Conservation (phyloP, 2,797 vertebrate species). For the Chiroxiphia lanceolata region DNA sequence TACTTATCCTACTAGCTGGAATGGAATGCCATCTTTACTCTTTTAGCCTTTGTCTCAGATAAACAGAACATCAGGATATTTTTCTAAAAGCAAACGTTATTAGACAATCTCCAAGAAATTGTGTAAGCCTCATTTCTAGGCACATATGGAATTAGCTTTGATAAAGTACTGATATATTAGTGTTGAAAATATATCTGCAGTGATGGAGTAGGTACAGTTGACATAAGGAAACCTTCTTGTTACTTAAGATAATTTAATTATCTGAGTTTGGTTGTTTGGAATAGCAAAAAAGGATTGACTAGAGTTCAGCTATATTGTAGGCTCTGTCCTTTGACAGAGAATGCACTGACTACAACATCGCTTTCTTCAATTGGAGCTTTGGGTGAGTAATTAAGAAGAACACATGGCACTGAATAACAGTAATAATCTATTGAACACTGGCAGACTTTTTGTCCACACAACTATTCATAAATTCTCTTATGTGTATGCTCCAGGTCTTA, state of each 20-base stretch:
- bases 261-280: neutral
- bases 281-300: neutral
- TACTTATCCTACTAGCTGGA: neutral
- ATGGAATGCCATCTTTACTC: neutral
- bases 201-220: neutral
- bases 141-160: neutral
- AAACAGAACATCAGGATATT: neutral
- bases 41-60: slow-evolving; percentile 22
- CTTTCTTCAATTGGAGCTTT: neutral
- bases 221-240: neutral
- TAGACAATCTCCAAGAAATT: neutral
- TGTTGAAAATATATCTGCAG: neutral
- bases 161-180: neutral
- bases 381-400: neutral
- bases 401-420: neutral
- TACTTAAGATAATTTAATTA: neutral
- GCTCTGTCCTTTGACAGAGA: neutral
- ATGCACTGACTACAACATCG: neutral
- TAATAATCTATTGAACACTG: neutral
- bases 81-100: slow-evolving; percentile 14
- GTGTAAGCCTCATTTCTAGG: neutral
- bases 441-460: neutral
- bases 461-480: neutral
- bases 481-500: neutral
- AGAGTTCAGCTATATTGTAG: neutral